Conservation (phyloP, 1,140 invertebrate species). For the Lasioglossum baleicum region DNA sequence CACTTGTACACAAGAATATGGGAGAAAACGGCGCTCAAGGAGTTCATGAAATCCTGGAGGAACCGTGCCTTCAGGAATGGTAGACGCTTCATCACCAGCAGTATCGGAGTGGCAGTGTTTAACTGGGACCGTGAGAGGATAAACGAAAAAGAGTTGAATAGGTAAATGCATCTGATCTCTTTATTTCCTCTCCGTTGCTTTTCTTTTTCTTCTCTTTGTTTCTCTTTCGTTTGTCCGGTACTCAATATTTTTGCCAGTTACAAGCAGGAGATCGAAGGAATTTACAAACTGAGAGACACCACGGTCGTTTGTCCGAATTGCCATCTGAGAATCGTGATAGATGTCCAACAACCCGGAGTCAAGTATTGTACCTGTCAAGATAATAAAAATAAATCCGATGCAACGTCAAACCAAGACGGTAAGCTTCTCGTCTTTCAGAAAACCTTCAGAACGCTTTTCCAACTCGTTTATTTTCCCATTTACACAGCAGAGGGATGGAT, state of each 20-base stretch:
- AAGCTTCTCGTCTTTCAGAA: not conserved
- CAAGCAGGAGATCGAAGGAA: slow-evolving; percentile 79
- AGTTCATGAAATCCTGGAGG: slow-evolving; percentile 80
- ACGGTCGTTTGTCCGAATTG: slow-evolving; percentile 83
- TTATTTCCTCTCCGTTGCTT: too few species aligned
- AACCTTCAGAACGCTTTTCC: too few species aligned
- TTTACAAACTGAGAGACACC: slow-evolving; percentile 78
- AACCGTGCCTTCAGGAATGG: slow-evolving; percentile 72
- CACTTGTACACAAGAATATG: slow-evolving; percentile 83
- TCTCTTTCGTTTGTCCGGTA: not conserved
- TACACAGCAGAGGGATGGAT: slow-evolving; percentile 83
- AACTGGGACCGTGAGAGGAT: slow-evolving; percentile 82
- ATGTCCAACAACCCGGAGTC: slow-evolving; percentile 78
- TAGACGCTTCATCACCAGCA: slow-evolving; percentile 76
- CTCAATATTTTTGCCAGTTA: slow-evolving; percentile 68
- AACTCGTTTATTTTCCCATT: not conserved
- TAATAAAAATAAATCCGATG: slow-evolving; percentile 30
- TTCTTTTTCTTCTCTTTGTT: too few species aligned
- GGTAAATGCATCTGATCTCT: slow-evolving; percentile 59
- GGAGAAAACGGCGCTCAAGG: slow-evolving; percentile 81
- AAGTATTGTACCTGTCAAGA: slow-evolving; percentile 80
- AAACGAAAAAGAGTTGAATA: slow-evolving; percentile 78
- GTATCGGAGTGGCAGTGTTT: slow-evolving; percentile 76
- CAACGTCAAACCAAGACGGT: slow-evolving; percentile 44
- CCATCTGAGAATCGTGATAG: slow-evolving; percentile 82